Base-by-base conservation (phyloP, 2,888 invertebrate genomes). In the Lochmaea crataegi region DNA sequence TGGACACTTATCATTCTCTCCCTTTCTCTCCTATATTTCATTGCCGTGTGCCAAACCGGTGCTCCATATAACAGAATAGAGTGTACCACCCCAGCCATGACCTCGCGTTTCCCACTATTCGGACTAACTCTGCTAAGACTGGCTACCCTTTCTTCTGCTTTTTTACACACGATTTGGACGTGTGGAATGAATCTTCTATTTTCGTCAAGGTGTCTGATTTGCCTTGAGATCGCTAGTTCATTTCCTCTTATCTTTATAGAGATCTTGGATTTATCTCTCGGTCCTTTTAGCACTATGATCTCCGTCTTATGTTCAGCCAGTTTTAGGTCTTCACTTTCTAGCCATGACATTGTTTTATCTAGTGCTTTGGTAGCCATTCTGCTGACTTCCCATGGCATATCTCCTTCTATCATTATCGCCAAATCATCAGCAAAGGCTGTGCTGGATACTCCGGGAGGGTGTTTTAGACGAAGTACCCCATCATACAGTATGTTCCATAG, bases 391-490 rank as follows among this genome's bases (percentile, higher is more conserved):
- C 48, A n/a, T 32, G 45, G 18, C 9, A 14, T 45, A 2, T 51
- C 18, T 1, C 38, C 65, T 4, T 16, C 26, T 7, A 42, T 2
- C 2, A 65, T 9, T 2, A 65, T 18, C 4, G 65, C 26, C 14
- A 65, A 14, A 12, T 65, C 65, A 18, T 65, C 65, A 1, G 65
- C 45, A 2, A 32, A 65, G 9, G 65, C 65, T 11, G 45, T 65
- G 1, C 12, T 45, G 9, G 42, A 42, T 6, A 51, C 65, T 45
- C 65, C 65, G 26, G 12, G 4, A 12, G 41, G 3, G 3, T 26
- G 41, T 26, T 61, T 26, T 7, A 61, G 5, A 0, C 14, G 61
- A 0, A 61, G n/a, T 1, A 57, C 3, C 1, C 22, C 57, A 7
- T 57, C 57, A 2, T 57, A 57, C 11, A 57, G 11, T 0, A n/a